Base-by-base conservation (phyloP, 2,888 invertebrate genomes). In the Agriopis marginaria region DNA sequence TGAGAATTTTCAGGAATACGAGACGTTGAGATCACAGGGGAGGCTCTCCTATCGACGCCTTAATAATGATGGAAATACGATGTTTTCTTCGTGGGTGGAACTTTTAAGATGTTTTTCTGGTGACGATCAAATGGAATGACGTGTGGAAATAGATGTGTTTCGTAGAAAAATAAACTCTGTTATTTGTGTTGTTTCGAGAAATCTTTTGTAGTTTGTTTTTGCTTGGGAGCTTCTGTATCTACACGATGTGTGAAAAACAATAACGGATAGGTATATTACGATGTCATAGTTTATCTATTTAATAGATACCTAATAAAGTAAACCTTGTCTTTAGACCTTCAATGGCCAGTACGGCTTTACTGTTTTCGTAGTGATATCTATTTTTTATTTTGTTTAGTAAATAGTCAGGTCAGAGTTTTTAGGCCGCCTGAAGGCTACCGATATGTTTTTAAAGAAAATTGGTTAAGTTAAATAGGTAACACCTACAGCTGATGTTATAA, bases 1-100 rank as follows among this genome's bases (percentile, higher is more conserved):
- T 75, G 74, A 62, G 61, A 75, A 74, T 64, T 63, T 64, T 61
- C 68, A 49, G 56, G 65, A 65, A 65, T 63, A 58, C 66, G 68
- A 72, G 68, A 72, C 68, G 68, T 53, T 65, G 53, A 68, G 70
- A 72, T 74, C 74, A 68, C 73, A 49, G 62, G 67, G 71, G 70
- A 63, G 66, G 62, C 60, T 72, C 65, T 60, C 67, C 67, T 70
- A 67, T 67, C 74, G 66, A 44, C 44, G 51, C 54, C 56, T 54
- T 45, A 44, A 68, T 71, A 71, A 68, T 71, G 59, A 65, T 71
- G 56, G 62, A 62, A 65, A 64, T 60, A 39, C 60, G 47, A 39
- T 60, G 60, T 49, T 60, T 59, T 49, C 60, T 60, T 39, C 49
- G 9, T 12, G 42, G 17, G 7, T 17, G 45, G 42, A 63, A 17